Base-by-base conservation (phyloP, 2,888 invertebrate species). In the Achlya flavicornis region DNA sequence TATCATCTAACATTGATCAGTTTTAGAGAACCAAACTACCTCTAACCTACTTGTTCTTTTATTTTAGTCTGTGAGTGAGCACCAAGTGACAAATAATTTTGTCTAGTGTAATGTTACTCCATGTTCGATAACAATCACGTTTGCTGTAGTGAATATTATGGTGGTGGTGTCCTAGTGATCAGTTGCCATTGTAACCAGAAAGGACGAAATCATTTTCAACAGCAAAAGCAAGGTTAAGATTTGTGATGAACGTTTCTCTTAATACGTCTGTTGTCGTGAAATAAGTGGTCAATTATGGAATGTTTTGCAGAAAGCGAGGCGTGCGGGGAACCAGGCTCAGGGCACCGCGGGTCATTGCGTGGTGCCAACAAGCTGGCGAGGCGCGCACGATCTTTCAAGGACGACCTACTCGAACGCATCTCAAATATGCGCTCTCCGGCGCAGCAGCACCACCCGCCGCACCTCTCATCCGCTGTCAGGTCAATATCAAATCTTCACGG, bases 351-450 rank as follows among this genome's bases (percentile, higher is more conserved):
- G 76, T 96, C 96, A 71, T 92, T 96, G 89, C 97, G 97, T 85
- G 96, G 97, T 84, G 97, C 97, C 76, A 94, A 94, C 86, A 97
- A 97, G 90, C 95, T 98, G 91, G 97, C 98, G 66, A 95, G 97
- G 74, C 95, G 98, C 73, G 98, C 98, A 71, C 96, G 98, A 78
- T 97, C 97, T 73, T 98, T 98, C 94, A 98, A 98, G 94, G 98
- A 98, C 95, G 98, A 98, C 93, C 95, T 98, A 83, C 95, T 98
- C 86, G 97, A 98, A 90, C 97, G 97, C 91, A 96, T 98, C 88
- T 97, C 97, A 75, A 97, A 97, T 90, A 98, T 98, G 96, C 96
- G 98, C 76, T 97, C 97, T 73, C 97, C 98, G 63, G 95, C 93
- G 76, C 95, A 94, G 71, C 94, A 93, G 80, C 95, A 93, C 75